Conservation (phyloP, 2,113 vertebrate species). For the Abramis brama region DNA sequence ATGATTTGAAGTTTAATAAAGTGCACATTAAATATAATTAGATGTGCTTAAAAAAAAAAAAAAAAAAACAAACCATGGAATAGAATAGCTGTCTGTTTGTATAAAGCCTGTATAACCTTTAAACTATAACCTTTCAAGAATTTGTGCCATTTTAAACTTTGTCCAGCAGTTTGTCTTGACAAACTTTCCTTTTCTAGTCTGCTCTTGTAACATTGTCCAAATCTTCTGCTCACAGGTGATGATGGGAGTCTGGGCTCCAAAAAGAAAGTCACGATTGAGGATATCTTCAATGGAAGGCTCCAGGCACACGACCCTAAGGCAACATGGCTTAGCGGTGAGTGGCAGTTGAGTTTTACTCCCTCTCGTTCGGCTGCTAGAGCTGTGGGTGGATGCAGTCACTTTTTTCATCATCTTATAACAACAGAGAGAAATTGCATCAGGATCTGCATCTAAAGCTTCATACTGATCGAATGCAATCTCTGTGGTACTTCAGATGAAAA, state of each 20-base stretch:
- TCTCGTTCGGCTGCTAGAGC: background rate
- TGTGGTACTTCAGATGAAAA: conserved; percentile 11
- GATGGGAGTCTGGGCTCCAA: conserved; percentile 92
- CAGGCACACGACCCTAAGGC: conserved; percentile 88
- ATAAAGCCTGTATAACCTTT: background rate
- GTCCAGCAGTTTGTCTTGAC: background rate
- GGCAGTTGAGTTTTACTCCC: background rate
- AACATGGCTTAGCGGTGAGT: conserved; percentile 92
- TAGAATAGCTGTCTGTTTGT: too few species aligned
- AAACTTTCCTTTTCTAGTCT: conserved; percentile 16
- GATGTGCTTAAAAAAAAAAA: too few species aligned
- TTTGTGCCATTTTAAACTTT: background rate
- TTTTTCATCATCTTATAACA: background rate
- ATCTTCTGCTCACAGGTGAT: conserved; percentile 78
- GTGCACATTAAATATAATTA: too few species aligned
- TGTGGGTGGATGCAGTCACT: background rate
- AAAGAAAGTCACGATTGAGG: conserved; percentile 90
- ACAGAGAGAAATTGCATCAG: conserved; percentile 28
- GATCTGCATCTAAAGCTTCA: conserved; percentile 22
- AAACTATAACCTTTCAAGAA: background rate
- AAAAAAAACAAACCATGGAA: too few species aligned
- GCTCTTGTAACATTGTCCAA: conserved; percentile 15
- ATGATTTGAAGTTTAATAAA: too few species aligned
- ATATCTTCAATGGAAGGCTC: conserved; percentile 87
- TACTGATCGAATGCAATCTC: conserved; percentile 5